Evolutionary conservation across 2,113 vertebrate species (phyloP), one percentile per base, ranked within the genome.

Genomic region (Reinhardtius hippoglossoides): DNA sequence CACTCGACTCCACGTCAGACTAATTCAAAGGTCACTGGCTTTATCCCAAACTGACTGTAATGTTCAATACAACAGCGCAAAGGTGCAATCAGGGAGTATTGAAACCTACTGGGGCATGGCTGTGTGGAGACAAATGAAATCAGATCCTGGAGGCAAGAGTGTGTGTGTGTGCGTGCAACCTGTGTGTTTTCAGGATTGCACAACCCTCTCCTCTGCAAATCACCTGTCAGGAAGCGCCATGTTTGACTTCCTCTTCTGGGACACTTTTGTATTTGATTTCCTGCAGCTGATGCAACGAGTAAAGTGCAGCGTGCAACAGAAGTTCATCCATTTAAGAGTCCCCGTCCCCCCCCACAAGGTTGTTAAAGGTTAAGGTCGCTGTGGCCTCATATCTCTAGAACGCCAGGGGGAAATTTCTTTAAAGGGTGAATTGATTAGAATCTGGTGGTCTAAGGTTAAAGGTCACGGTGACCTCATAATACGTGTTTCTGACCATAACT

Each of bases 11-110:
- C 56, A 63, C 56, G 70, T 15, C 40, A 58, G 46, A 75, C 50
- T 71, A 72, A 80, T 75, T 76, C 24, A 86, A 81, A 91, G 85
- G 76, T 91, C 86, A 91, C 55, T 52, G 67, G 65, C 78, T 85
- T 80, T 57, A 37, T 6, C 81, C 60, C 75, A 76, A 79, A 75
- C 50, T 27, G 62, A 69, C 52, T 52, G 37, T 74, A 75, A 74
- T 82, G 87, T 78, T 63, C 66, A 80, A 67, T 79, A 60, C 52
- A 68, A 35, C 46, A 23, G 44, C 71, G 76, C 60, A 86, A 82
- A 81, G 44, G 73, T 70, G 76, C 50, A 65, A 56, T 83, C 54
- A 71, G 52, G 46, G 55, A 80, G n/a, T n/a, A 58, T 59, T 72
- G 58, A 79, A 88, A 70, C 35, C 69, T 44, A 69, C 54, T 46